These are phyloP conservation scores for Gobio occitaniae DNA, from an alignment of 2,797 vertebrate species.

Conservation along the genomic window DNA sequence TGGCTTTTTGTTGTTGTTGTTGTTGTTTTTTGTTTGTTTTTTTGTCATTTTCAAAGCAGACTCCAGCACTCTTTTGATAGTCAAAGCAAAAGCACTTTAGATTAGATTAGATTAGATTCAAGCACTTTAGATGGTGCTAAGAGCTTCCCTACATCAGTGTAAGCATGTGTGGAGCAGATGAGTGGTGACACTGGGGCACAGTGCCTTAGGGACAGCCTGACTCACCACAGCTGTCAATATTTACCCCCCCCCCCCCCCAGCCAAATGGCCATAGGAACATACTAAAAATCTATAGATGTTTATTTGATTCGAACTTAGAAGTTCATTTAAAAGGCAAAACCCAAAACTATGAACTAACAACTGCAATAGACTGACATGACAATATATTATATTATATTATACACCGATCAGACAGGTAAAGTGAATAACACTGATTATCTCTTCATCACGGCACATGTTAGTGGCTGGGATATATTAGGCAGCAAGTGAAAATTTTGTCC, in stretches of 20 bases:
- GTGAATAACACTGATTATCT: too few species aligned
- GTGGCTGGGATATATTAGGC: too few species aligned
- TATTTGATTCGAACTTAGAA: neutral
- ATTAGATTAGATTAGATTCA: too few species aligned
- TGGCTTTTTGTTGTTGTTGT: neutral
- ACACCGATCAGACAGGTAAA: too few species aligned
- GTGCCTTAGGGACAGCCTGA: slow-evolving; percentile 37
- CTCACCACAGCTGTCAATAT: slow-evolving; percentile 33
- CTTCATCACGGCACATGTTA: too few species aligned
- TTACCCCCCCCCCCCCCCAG: too few species aligned
- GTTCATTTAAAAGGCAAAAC: slow-evolving; percentile 27
- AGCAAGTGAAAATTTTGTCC: too few species aligned
- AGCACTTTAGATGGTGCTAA: slow-evolving; percentile 22
- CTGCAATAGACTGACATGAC: too few species aligned
- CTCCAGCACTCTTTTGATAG: slow-evolving; percentile 10
- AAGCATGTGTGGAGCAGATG: slow-evolving; percentile 31
- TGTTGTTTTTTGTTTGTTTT: neutral
- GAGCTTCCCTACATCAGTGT: slow-evolving; percentile 28
- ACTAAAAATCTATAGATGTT: slow-evolving; percentile 3
- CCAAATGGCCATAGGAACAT: neutral
- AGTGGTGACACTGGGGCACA: slow-evolving; percentile 34
- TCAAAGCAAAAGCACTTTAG: slow-evolving; percentile 18
- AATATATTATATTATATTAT: too few species aligned
- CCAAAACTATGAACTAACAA: neutral
- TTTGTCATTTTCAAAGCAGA: slow-evolving; percentile 8